These are phyloP conservation scores for Halictus rubicundus DNA, from an alignment of 1,140 invertebrate genomes.

Conservation along the genomic window DNA sequence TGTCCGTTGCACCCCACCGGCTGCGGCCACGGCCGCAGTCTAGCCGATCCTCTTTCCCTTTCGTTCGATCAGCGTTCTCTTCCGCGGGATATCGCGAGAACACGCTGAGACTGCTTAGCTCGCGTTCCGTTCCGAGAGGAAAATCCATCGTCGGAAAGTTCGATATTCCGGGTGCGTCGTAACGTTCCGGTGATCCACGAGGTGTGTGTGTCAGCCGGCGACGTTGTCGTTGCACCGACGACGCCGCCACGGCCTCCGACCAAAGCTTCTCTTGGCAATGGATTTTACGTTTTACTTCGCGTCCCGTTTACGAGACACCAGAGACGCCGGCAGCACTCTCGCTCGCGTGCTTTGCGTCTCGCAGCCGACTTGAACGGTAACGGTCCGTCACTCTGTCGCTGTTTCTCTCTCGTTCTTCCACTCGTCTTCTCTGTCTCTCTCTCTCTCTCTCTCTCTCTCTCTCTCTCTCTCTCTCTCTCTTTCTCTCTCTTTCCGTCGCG, in stretches of 20 bases:
- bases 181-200: neutral
- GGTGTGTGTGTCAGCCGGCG: neutral
- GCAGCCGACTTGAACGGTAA: constrained; percentile 77
- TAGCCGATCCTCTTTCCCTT: neutral
- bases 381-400: constrained; percentile 74
- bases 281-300: constrained; percentile 49
- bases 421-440: constrained; percentile 12
- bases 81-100: constrained; percentile 7
- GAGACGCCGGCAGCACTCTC: constrained; percentile 57
- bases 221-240: neutral
- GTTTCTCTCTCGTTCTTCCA: too few relatives aligned
- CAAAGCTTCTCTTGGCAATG: constrained; percentile 35
- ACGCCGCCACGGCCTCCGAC: neutral
- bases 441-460: constrained; percentile 38
- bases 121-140: constrained; percentile 11
- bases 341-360: constrained; percentile 60
- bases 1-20: too few relatives aligned
- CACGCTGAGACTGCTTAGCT: constrained; percentile 41
- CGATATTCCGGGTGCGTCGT: neutral
- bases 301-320: constrained; percentile 37
- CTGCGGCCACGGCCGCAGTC: too few relatives aligned
- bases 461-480: constrained; percentile 33
- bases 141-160: neutral
- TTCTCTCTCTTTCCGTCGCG: constrained; percentile 24
- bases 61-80: neutral